A percentile compares a stretch with the other conserved stretches of the same genome.
Conservation (phyloP, 2,888 invertebrate genomes). For the Strigamia transsilvanica region DNA sequence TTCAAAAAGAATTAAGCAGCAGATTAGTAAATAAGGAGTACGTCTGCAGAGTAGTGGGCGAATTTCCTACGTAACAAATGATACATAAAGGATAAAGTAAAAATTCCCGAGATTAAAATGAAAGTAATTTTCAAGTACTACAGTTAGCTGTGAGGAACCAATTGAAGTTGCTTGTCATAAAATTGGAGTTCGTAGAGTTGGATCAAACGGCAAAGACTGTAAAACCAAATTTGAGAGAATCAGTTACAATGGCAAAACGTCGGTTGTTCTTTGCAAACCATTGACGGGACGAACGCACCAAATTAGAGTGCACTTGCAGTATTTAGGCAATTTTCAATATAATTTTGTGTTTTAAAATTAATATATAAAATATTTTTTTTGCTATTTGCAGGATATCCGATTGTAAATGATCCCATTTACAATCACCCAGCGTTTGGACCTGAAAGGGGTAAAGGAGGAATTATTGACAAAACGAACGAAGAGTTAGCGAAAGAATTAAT, state of each 20-base stretch:
- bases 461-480: slow-evolving; percentile 86
- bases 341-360: background rate
- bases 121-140: slow-evolving; percentile 69
- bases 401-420: slow-evolving; percentile 96
- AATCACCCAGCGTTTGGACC: slow-evolving; percentile 97
- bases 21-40: slow-evolving; percentile 93
- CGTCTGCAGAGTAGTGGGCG: slow-evolving; percentile 92
- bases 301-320: slow-evolving; percentile 97
- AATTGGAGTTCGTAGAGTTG: slow-evolving; percentile 94
- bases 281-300: slow-evolving; percentile 98
- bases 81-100: background rate
- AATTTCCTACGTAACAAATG: slow-evolving; percentile 83
- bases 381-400: slow-evolving; percentile 82
- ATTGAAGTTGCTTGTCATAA: slow-evolving; percentile 94
- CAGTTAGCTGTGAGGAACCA: slow-evolving; percentile 86
- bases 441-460: slow-evolving; percentile 85
- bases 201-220: slow-evolving; percentile 91
- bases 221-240: slow-evolving; percentile 89
- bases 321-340: slow-evolving; percentile 74
- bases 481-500: slow-evolving; percentile 83
- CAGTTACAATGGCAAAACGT: slow-evolving; percentile 86
- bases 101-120: background rate
- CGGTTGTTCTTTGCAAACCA: slow-evolving; percentile 91
- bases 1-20: slow-evolving; percentile 94
- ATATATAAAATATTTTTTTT: background rate